These are phyloP conservation scores for Simalia tracyae DNA, from an alignment of 2,797 vertebrate genomes.

Conservation along the genomic window DNA sequence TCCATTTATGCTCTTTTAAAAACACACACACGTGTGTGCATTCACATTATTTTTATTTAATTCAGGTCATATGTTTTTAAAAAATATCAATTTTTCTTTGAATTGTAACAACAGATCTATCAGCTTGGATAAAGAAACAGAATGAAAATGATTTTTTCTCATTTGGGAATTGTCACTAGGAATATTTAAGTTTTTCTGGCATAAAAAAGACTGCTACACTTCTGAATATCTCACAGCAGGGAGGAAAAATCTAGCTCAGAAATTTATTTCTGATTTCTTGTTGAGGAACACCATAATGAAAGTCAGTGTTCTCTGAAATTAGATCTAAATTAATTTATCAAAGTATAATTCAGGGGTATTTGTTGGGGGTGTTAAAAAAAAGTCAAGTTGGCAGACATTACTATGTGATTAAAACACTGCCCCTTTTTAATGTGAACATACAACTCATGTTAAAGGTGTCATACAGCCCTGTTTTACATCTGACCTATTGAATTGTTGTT, in stretches of 20 bases:
- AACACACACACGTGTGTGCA: no score
- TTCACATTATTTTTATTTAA: neutral
- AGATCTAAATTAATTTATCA: neutral
- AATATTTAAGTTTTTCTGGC: neutral
- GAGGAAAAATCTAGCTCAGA: neutral
- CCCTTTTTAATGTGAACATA: neutral
- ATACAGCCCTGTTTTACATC: neutral
- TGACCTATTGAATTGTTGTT: slow-evolving; percentile 4
- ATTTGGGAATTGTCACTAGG: neutral
- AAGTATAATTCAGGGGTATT: neutral
- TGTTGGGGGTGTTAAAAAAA: neutral
- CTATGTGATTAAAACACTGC: neutral
- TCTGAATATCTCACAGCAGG: neutral
- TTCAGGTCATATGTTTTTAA: neutral
- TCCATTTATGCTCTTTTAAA: neutral
- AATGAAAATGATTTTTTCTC: no score
- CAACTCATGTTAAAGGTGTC: neutral
- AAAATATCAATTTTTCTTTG: neutral
- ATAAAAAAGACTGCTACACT: neutral
- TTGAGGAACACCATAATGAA: neutral
- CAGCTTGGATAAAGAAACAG: neutral
- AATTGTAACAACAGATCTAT: neutral
- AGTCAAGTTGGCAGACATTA: neutral
- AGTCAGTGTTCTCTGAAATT: neutral
- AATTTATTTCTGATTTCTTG: neutral